phyloP scores from a whole-genome alignment of 2,797 vertebrate genomes.

The Fistularia commersonii region DNA sequence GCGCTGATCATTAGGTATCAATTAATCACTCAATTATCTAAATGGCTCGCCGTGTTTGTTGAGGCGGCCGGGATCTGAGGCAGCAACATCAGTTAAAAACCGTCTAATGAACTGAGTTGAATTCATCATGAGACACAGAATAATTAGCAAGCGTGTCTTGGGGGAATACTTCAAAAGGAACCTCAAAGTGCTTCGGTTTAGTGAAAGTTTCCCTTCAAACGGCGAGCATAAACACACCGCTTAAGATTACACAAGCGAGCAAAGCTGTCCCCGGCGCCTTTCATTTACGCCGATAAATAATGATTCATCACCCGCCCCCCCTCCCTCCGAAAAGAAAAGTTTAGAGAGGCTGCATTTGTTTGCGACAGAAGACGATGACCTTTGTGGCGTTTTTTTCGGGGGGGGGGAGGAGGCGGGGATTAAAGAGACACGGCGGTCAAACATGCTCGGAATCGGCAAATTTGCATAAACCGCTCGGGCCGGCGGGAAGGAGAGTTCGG shows the following conservation, averaged over 20 bases:
- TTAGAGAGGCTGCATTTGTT: slow-evolving; percentile 63
- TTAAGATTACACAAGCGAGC: slow-evolving; percentile 65
- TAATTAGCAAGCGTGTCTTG: slow-evolving; percentile 74
- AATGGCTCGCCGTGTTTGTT: slow-evolving; percentile 50
- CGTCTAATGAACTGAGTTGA: slow-evolving; percentile 73
- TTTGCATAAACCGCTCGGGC: slow-evolving; percentile 57
- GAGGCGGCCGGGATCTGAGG: slow-evolving; percentile 67
- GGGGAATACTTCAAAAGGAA: slow-evolving; percentile 74
- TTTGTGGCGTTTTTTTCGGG: slow-evolving; percentile 59
- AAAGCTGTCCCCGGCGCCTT: slow-evolving; percentile 72
- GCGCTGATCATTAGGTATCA: slow-evolving; percentile 72
- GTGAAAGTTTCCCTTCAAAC: slow-evolving; percentile 74
- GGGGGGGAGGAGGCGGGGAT: no score
- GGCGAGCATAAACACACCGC: slow-evolving; percentile 66
- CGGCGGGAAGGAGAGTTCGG: slow-evolving; percentile 39
- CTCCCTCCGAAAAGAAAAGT: no score
- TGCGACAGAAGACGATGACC: slow-evolving; percentile 65
- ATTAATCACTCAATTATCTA: slow-evolving; percentile 79
- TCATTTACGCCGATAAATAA: slow-evolving; percentile 72
- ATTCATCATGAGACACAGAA: slow-evolving; percentile 76
- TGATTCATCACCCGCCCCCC: slow-evolving; percentile 74
- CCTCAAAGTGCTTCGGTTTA: slow-evolving; percentile 73
- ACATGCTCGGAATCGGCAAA: slow-evolving; percentile 65
- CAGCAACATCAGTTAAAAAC: slow-evolving; percentile 73
- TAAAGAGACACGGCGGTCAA: slow-evolving; percentile 62